Conservation (phyloP, 2,888 invertebrate genomes). For the Globia sparganii region DNA sequence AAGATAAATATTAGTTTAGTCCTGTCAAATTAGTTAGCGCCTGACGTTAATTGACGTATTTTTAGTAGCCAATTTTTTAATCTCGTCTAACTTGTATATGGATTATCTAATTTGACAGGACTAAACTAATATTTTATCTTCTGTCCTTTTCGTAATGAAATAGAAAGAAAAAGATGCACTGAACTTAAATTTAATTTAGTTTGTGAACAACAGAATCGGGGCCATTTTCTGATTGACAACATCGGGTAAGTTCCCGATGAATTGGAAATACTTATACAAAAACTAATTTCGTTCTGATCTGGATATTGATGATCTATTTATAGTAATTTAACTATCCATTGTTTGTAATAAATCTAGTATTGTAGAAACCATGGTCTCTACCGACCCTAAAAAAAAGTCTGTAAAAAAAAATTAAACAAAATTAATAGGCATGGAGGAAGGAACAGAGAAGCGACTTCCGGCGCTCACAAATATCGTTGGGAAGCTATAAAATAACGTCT, state of each 20-base stretch:
- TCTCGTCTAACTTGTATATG: no score
- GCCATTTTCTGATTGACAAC: not conserved
- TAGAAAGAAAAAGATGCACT: no score
- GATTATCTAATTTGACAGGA: no score
- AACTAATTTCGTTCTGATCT: not conserved
- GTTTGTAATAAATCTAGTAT: not conserved
- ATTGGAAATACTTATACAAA: not conserved
- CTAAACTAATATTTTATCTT: no score
- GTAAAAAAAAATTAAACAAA: not conserved
- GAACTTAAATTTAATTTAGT: no score
- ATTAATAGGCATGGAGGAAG: constrained; percentile 16
- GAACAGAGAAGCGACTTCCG: constrained; percentile 47
- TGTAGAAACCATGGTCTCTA: not conserved
- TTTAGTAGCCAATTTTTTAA: no score
- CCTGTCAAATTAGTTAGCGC: no score
- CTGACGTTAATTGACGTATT: no score
- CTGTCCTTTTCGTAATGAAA: no score
- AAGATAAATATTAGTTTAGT: no score
- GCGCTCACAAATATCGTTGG: constrained; percentile 11
- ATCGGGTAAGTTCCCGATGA: not conserved
- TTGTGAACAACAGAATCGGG: no score
- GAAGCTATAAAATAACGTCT: constrained; percentile 47
- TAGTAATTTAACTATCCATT: not conserved
- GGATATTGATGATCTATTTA: not conserved
- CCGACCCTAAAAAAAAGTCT: no score